Evolutionary conservation across 2,797 vertebrate genomes (phyloP).

Genomic region (Tauraco hartlaubi): DNA sequence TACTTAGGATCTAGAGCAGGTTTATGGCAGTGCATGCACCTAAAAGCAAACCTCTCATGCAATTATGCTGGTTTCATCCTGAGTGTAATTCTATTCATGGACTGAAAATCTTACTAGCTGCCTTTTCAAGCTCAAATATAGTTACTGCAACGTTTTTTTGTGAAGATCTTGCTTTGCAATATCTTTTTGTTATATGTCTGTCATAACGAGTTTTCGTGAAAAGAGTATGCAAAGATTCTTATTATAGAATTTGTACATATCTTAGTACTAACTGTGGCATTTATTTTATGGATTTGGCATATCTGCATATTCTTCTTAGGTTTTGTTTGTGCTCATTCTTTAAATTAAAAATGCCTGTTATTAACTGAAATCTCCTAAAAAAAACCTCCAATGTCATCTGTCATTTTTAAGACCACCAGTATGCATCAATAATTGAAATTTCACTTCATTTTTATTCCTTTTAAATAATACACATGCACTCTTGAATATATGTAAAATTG

Average conservation of each 20-base stretch:
- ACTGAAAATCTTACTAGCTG: not conserved
- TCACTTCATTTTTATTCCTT: not conserved
- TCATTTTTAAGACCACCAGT: not conserved
- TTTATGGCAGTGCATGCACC: not conserved
- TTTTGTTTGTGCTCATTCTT: constrained; percentile 1
- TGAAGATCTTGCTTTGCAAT: not conserved
- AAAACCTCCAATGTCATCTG: rapidly evolving
- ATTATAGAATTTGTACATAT: not conserved
- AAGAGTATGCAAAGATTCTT: not conserved
- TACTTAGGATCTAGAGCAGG: not conserved
- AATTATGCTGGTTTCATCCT: not conserved
- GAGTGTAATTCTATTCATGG: not conserved
- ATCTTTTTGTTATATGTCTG: not conserved
- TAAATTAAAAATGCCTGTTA: not conserved
- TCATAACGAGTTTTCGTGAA: not conserved
- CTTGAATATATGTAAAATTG: not conserved
- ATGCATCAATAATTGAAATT: not conserved
- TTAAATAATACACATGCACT: not conserved
- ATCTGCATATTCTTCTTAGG: not conserved
- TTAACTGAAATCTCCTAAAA: not conserved
- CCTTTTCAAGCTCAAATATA: not conserved
- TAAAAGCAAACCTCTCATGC: not conserved
- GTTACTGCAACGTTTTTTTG: not conserved
- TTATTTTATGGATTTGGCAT: constrained; percentile 9
- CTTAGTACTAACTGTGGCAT: not conserved